A percentile compares a stretch with the other conserved stretches of the same genome.
These are phyloP conservation scores for Falco rusticolus DNA, from an alignment of 2,797 vertebrate genomes.

Conservation along the genomic window DNA sequence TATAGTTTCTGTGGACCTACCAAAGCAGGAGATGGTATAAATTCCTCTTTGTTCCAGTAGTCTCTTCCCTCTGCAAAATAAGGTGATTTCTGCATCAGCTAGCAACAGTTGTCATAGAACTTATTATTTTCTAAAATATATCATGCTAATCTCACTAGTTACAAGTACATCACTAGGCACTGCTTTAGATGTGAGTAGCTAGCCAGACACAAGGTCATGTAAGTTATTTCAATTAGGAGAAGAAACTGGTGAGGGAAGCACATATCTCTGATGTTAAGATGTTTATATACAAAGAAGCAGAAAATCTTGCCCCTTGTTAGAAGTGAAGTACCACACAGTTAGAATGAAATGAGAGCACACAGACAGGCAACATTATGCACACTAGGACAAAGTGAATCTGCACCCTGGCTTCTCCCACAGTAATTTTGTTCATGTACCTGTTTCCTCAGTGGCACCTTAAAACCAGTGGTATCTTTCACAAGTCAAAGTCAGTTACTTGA, in stretches of 20 bases:
- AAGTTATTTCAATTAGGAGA: conserved; percentile 41
- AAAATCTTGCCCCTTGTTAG: conserved; percentile 2
- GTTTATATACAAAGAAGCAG: conserved; percentile 7
- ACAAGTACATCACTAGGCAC: neutral
- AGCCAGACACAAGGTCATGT: neutral
- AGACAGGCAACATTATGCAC: neutral
- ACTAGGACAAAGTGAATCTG: neutral
- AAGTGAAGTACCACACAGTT: neutral
- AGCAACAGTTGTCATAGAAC: neutral
- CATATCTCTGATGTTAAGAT: neutral
- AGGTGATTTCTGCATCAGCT: neutral
- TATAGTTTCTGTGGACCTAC: neutral
- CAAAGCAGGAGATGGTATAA: neutral
- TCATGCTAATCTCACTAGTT: conserved; percentile 1
- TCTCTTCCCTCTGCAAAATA: neutral
- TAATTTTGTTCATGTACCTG: neutral
- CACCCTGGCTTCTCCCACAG: neutral
- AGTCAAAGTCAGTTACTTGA: neutral
- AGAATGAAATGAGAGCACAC: neutral
- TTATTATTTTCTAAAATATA: conserved; percentile 13
- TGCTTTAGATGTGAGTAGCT: neutral
- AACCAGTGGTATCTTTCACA: neutral
- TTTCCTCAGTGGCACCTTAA: neutral
- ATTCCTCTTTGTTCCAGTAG: neutral
- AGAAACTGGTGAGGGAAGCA: neutral